These are phyloP conservation scores for Nemopilema nomurai DNA, from an alignment of 30 jellyfish, hydroid and myxozoan genomes.

Conservation along the genomic window DNA sequence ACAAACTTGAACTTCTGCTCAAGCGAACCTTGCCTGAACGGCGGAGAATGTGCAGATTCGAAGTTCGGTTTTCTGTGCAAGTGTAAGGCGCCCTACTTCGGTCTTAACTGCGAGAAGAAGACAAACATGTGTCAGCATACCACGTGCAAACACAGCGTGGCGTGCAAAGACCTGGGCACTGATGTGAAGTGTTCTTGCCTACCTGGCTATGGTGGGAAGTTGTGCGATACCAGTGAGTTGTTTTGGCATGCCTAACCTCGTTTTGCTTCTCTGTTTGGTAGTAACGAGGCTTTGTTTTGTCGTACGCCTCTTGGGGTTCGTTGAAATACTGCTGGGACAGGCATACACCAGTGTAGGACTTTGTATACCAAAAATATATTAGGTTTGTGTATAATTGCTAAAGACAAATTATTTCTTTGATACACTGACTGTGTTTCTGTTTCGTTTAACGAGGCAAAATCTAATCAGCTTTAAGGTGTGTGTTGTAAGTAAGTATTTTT, in stretches of 20 bases:
- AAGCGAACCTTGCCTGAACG: slow-evolving; percentile 80
- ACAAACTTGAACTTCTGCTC: slow-evolving; percentile 74
- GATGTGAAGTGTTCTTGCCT: slow-evolving; percentile 84
- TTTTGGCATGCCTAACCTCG: neutral
- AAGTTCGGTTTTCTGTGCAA: slow-evolving; percentile 71
- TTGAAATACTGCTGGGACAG: too few species aligned
- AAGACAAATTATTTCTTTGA: neutral
- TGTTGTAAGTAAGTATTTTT: too few species aligned
- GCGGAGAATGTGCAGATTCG: slow-evolving; percentile 79
- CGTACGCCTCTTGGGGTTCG: too few species aligned
- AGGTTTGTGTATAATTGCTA: too few species aligned
- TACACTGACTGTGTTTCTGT: neutral
- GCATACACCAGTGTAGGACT: too few species aligned
- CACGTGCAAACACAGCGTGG: slow-evolving; percentile 85
- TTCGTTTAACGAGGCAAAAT: neutral
- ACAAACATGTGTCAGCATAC: slow-evolving; percentile 90
- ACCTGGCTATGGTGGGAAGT: slow-evolving; percentile 92
- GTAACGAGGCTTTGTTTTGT: too few species aligned
- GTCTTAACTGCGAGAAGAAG: slow-evolving; percentile 66
- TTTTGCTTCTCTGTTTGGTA: too few species aligned
- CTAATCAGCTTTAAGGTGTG: neutral
- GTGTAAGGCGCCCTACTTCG: slow-evolving; percentile 75
- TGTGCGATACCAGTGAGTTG: slow-evolving; percentile 84
- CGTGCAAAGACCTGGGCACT: slow-evolving; percentile 71
- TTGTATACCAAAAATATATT: too few species aligned